Conservation (phyloP, 1,140 invertebrate genomes). For the Mercenaria mercenaria region DNA sequence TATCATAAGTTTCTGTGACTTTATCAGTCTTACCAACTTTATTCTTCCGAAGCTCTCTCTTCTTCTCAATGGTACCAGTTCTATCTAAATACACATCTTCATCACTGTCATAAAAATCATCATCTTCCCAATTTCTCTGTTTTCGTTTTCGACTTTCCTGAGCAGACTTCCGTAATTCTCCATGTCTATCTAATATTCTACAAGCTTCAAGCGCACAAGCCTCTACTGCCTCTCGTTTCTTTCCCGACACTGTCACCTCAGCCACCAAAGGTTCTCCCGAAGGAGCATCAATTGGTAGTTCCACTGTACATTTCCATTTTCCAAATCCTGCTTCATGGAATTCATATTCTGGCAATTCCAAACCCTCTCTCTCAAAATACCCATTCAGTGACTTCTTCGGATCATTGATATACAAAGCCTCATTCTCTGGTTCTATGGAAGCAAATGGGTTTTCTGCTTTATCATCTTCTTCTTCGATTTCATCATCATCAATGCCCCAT, state of each 20-base stretch:
- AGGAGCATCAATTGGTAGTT: constrained; percentile 93
- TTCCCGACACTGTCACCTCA: constrained; percentile 94
- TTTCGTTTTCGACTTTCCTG: constrained; percentile 87
- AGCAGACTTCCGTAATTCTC: constrained; percentile 91
- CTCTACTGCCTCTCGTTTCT: constrained; percentile 97
- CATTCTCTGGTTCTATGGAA: constrained; percentile 87
- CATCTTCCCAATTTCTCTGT: constrained; percentile 89
- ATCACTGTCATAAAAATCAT: constrained; percentile 98
- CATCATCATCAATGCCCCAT: constrained; percentile 94
- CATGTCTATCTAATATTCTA: constrained; percentile 94
- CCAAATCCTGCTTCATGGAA: constrained; percentile 80
- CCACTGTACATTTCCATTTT: constrained; percentile 82
- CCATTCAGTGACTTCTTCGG: constrained; percentile 97
- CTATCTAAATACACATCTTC: constrained; percentile 98
- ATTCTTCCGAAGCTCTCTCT: constrained; percentile 92
- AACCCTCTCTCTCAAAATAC: constrained; percentile 98
- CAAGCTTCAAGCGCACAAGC: constrained; percentile 98
- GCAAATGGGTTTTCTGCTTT: constrained; percentile 78
- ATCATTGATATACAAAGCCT: constrained; percentile 95
- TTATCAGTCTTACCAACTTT: constrained; percentile 88
- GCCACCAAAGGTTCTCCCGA: constrained; percentile 92
- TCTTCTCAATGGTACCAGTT: constrained; percentile 96
- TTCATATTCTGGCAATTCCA: constrained; percentile 84
- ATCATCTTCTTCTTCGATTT: constrained; percentile 95
- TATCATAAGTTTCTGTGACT: constrained; percentile 92